Evolutionary conservation across 2,888 invertebrate species (phyloP).

Genomic region (Rhogogaster chlorosoma): DNA sequence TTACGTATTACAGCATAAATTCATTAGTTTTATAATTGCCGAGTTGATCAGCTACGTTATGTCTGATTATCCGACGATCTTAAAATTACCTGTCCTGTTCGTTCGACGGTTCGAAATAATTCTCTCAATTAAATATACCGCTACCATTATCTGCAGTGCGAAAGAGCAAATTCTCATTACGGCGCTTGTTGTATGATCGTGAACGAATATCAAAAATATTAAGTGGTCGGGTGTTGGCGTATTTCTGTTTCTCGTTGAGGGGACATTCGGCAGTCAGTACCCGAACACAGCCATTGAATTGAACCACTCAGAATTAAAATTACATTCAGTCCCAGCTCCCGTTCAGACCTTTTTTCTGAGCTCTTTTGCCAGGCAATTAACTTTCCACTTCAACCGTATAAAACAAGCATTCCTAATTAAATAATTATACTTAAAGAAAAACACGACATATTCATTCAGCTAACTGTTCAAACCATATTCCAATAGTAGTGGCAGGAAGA

Average conservation of each 20-base stretch:
- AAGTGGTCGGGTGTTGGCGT: not conserved
- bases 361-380: not conserved
- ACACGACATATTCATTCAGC: not conserved
- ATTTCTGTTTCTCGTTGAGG: not conserved
- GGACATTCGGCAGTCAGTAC: not conserved
- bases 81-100: not conserved
- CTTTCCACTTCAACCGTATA: not conserved
- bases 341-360: not conserved
- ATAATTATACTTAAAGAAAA: not conserved
- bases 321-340: not conserved
- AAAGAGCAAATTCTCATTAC: not conserved
- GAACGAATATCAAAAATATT: not conserved
- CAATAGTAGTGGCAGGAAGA: not conserved
- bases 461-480: not conserved
- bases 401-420: not conserved
- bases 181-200: not conserved
- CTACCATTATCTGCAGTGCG: not conserved
- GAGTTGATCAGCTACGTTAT: not conserved
- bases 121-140: not conserved
- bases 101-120: not conserved
- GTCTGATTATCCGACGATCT: not conserved
- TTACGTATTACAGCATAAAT: conserved; percentile 6
- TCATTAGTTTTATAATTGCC: conserved; percentile 7
- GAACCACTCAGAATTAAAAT: not conserved
- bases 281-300: not conserved